These are phyloP conservation scores for Clamator glandarius DNA, from an alignment of 2,797 vertebrate genomes.

Conservation along the genomic window DNA sequence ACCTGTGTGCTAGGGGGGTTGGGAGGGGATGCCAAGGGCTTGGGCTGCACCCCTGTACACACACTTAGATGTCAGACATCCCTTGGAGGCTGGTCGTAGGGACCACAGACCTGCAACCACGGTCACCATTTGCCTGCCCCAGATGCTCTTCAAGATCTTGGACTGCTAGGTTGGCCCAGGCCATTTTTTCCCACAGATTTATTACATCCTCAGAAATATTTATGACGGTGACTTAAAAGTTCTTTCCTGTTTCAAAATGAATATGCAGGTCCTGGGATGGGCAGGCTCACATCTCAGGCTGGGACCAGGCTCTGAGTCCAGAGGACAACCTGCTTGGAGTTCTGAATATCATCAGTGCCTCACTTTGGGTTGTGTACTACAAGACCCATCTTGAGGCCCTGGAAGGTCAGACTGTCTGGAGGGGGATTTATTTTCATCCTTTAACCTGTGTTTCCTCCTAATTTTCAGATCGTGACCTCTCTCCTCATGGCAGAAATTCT, in stretches of 20 bases:
- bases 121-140: neutral
- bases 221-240: neutral
- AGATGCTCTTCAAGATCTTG: neutral
- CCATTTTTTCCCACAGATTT: neutral
- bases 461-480: neutral
- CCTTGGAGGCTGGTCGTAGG: neutral
- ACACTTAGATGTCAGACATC: neutral
- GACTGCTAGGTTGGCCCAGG: neutral
- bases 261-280: neutral
- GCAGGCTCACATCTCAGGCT: neutral
- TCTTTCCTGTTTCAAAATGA: neutral
- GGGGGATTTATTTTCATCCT: neutral
- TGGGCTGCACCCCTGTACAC: neutral
- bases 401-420: neutral
- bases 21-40: neutral
- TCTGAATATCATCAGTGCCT: neutral
- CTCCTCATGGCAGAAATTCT: neutral
- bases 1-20: accelerated
- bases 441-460: neutral
- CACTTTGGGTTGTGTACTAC: too few relatives aligned
- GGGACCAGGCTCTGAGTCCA: neutral
- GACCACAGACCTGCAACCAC: neutral
- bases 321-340: neutral
- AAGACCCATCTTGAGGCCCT: neutral
- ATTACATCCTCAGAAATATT: neutral